phyloP scores from a whole-genome alignment of 1,140 invertebrate genomes.

The Zaprionus gabonicus region DNA sequence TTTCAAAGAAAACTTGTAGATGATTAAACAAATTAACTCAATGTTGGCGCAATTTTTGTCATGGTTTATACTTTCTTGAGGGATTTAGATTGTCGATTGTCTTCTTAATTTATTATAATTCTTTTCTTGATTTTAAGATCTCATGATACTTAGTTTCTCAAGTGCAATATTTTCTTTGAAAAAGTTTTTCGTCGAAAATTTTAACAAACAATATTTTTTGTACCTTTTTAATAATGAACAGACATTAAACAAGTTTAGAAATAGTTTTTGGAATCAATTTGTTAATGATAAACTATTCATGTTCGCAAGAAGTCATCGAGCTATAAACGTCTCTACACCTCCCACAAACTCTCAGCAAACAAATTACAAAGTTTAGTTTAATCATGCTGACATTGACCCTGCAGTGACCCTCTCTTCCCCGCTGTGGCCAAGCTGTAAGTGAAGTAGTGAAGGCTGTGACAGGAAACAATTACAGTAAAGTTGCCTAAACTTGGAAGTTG shows the following conservation, averaged over 20 bases:
- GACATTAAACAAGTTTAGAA: too few species aligned
- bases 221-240: too few species aligned
- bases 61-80: not conserved
- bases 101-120: too few species aligned
- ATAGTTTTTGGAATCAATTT: too few species aligned
- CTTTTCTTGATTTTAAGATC: too few species aligned
- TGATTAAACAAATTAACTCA: not conserved
- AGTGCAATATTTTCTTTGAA: too few species aligned
- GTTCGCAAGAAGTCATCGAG: too few species aligned
- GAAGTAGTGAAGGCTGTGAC: conserved; percentile 40
- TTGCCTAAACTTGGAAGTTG: conserved; percentile 15
- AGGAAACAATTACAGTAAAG: conserved; percentile 54
- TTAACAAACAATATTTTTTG: too few species aligned
- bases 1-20: not conserved
- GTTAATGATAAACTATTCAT: too few species aligned
- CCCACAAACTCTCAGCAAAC: not conserved
- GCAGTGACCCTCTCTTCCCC: not conserved
- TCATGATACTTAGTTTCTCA: too few species aligned
- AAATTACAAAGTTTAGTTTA: not conserved
- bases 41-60: not conserved
- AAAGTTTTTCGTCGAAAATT: too few species aligned
- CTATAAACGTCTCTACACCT: not conserved
- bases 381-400: conserved; percentile 14
- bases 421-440: conserved; percentile 5
- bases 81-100: not conserved